phyloP scores from a whole-genome alignment of 1,140 invertebrate genomes.

The Tenebrio molitor region DNA sequence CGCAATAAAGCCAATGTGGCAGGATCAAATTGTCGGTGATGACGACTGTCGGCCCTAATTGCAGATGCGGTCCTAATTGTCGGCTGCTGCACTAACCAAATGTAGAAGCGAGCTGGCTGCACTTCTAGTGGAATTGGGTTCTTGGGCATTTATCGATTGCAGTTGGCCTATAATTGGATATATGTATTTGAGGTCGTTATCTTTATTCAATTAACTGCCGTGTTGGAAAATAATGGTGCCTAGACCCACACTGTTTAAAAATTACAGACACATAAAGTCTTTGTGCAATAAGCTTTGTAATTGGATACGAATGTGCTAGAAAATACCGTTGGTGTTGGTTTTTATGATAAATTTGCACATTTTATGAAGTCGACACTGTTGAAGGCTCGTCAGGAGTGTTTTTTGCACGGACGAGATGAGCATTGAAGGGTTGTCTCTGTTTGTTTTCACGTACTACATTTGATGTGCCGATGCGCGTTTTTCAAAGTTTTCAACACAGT shows the following conservation, averaged over 20 bases:
- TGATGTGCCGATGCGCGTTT: conserved; percentile 12
- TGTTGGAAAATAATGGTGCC: conserved; percentile 20
- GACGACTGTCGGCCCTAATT: background rate
- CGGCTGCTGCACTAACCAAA: background rate
- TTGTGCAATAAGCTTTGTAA: conserved; percentile 27
- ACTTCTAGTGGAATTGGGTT: background rate
- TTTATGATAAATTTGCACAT: conserved; percentile 44
- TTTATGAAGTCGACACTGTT: conserved; percentile 10
- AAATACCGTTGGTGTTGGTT: conserved; percentile 26
- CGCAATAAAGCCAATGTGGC: background rate
- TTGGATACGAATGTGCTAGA: conserved; percentile 32
- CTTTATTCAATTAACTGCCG: conserved; percentile 42
- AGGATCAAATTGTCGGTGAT: too few species aligned
- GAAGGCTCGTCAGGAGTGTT: background rate
- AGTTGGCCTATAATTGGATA: conserved; percentile 37
- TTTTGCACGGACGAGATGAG: background rate
- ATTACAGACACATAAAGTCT: conserved; percentile 15
- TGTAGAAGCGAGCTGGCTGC: background rate
- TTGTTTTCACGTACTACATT: conserved; percentile 2
- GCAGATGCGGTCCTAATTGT: background rate
- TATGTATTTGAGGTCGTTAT: conserved; percentile 5
- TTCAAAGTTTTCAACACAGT: conserved; percentile 19
- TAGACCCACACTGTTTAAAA: conserved; percentile 14
- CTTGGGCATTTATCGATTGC: conserved; percentile 23
- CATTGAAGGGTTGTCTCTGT: background rate